A percentile compares a stretch with the other conserved stretches of the same genome.
These are phyloP conservation scores for Pristionchus entomophagus DNA, from an alignment of 2,888 invertebrate species.

Conservation along the genomic window DNA sequence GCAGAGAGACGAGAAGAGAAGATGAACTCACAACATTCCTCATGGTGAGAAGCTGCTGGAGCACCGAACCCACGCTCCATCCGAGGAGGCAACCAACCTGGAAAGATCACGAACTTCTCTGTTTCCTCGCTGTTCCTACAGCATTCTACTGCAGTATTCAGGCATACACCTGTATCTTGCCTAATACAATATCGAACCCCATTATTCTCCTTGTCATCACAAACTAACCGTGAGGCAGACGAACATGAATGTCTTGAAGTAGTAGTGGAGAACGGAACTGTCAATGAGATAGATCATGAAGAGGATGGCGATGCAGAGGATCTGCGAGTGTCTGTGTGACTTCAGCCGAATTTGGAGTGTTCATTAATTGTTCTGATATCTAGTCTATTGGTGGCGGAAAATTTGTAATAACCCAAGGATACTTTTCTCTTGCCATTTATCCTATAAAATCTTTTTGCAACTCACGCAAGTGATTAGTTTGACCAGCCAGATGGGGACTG, in stretches of 20 bases:
- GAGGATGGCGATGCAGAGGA: slow-evolving; percentile 38
- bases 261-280: background rate
- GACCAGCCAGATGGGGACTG: slow-evolving; percentile 48
- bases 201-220: background rate
- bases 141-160: no score
- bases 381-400: no score
- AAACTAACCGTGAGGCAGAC: slow-evolving; percentile 41
- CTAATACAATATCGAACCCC: background rate
- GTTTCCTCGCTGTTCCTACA: no score
- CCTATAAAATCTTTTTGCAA: background rate
- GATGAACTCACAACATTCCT: slow-evolving; percentile 45
- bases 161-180: no score
- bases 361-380: no score
- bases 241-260: slow-evolving; percentile 49
- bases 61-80: slow-evolving; percentile 48
- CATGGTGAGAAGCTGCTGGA: slow-evolving; percentile 50
- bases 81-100: slow-evolving; percentile 48
- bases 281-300: slow-evolving; percentile 36
- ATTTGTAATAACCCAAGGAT: background rate
- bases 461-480: slow-evolving; percentile 47
- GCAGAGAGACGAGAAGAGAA: no score
- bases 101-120: background rate
- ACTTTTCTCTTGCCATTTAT: background rate
- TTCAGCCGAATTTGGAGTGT: no score
- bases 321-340: slow-evolving; percentile 2